Conservation (phyloP, 1,140 invertebrate species). For the Rhopalosiphum maidis region DNA sequence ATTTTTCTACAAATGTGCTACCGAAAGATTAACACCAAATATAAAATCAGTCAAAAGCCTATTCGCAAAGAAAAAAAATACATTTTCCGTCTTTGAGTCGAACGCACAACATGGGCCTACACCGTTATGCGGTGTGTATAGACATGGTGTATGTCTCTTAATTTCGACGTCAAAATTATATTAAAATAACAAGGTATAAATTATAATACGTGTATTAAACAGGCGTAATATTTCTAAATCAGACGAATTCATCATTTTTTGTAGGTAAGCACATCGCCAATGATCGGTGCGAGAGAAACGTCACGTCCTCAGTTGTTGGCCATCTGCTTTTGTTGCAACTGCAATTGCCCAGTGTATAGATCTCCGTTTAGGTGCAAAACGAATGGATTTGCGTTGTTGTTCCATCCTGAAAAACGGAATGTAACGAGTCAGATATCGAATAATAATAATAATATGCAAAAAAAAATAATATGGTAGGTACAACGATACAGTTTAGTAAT, state of each 20-base stretch:
- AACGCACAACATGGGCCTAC: not conserved
- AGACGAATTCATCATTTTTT: not conserved
- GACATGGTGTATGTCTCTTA: not conserved
- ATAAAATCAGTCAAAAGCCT: not conserved
- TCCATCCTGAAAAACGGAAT: conserved; percentile 20
- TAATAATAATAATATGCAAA: not conserved
- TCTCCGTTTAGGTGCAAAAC: conserved; percentile 45
- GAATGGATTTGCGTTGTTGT: conserved; percentile 39
- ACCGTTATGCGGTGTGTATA: not conserved
- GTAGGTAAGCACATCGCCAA: not conserved
- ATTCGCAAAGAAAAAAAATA: not conserved
- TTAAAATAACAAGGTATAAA: not conserved
- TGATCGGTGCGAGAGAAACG: not conserved
- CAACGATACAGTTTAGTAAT: not conserved
- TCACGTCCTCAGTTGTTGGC: not conserved
- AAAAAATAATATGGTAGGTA: not conserved
- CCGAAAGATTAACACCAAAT: not conserved
- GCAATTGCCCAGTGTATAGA: conserved; percentile 44
- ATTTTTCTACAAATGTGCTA: not conserved
- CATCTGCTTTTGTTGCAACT: conserved; percentile 37
- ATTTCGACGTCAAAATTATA: not conserved
- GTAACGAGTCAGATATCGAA: not conserved
- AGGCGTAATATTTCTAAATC: not conserved
- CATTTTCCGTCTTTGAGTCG: not conserved
- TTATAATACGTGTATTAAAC: not conserved